Evolutionary conservation across 2,888 invertebrate species (phyloP).

Genomic region (Epinotia demarniana): DNA sequence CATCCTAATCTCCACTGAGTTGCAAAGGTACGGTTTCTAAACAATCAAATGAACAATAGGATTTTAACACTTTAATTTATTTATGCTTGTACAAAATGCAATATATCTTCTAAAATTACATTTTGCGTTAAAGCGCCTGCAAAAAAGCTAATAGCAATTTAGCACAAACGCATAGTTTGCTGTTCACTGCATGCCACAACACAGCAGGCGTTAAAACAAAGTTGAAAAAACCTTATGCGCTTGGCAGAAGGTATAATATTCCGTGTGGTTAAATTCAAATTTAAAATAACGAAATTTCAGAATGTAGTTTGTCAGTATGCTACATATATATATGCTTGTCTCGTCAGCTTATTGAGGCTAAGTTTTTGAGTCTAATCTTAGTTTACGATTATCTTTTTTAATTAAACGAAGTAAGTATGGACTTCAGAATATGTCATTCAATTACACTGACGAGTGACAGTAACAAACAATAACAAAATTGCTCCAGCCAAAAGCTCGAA

Average conservation of each 20-base stretch:
- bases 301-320: background rate
- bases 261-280: background rate
- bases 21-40: no score
- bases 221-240: background rate
- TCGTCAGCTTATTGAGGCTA: background rate
- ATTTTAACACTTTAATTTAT: no score
- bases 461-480: no score
- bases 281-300: constrained; percentile 12
- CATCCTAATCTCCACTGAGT: no score
- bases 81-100: no score
- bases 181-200: constrained; percentile 15
- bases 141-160: constrained; percentile 19
- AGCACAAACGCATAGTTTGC: constrained; percentile 26
- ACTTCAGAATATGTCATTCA: no score
- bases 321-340: background rate
- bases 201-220: constrained; percentile 8
- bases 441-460: no score
- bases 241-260: background rate
- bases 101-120: background rate
- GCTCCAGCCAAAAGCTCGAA: no score
- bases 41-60: no score
- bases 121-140: constrained; percentile 19
- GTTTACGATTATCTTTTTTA: background rate
- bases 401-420: no score
- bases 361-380: background rate